Percentiles rank a stretch among this genome's conserved stretches.
Evolutionary conservation across 2,888 invertebrate genomes (phyloP).

Genomic region (Nebria salina): DNA sequence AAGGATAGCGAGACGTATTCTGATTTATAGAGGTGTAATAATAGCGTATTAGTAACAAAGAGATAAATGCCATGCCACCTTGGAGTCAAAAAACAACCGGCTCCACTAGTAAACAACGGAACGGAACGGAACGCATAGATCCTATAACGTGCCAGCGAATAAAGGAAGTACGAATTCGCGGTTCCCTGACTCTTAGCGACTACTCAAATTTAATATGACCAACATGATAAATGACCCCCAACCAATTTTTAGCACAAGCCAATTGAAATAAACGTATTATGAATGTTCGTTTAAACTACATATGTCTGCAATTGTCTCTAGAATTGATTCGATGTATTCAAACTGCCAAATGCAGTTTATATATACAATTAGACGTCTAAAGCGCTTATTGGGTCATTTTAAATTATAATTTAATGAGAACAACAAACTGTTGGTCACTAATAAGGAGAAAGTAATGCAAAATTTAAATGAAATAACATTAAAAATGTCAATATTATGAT

Average conservation of each 20-base stretch:
- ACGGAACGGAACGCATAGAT: not conserved
- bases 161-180: not conserved
- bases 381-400: too few species aligned
- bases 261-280: too few species aligned
- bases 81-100: slow-evolving; percentile 7
- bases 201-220: too few species aligned
- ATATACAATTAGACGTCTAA: too few species aligned
- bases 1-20: slow-evolving; percentile 7
- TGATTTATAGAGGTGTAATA: slow-evolving; percentile 18
- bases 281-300: too few species aligned
- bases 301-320: too few species aligned
- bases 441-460: not conserved
- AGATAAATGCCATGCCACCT: slow-evolving; percentile 16
- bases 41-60: slow-evolving; percentile 21
- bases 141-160: not conserved
- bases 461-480: not conserved
- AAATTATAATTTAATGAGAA: too few species aligned
- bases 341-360: too few species aligned
- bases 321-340: too few species aligned
- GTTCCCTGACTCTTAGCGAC: not conserved
- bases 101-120: not conserved
- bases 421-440: not conserved
- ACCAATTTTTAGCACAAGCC: not conserved
- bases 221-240: not conserved
- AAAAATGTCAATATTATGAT: not conserved